A percentile compares a stretch with the other conserved stretches of the same genome.
phyloP scores from a whole-genome alignment of 2,113 vertebrate species.

The Aphyosemion australe region DNA sequence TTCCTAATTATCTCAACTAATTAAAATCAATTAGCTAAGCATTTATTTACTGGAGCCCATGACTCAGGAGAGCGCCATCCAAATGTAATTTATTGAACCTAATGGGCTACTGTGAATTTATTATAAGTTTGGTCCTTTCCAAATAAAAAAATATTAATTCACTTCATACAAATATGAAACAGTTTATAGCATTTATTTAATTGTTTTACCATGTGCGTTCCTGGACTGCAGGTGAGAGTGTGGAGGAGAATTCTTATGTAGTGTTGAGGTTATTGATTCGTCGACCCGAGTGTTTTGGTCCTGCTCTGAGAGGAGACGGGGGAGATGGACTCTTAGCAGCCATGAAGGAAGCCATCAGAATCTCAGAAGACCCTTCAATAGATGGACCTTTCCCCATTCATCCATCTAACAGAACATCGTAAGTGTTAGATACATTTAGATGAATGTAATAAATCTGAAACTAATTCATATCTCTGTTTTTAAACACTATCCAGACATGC shows the following conservation, averaged over 20 bases:
- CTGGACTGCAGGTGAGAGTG: constrained; percentile 87
- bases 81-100: too few relatives aligned
- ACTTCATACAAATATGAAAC: too few relatives aligned
- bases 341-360: constrained; percentile 92
- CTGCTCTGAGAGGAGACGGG: constrained; percentile 89
- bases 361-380: constrained; percentile 87
- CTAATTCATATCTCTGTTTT: not conserved
- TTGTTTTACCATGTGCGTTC: not conserved
- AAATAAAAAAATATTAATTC: too few relatives aligned
- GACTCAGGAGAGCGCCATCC: too few relatives aligned
- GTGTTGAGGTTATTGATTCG: constrained; percentile 92
- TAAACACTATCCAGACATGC: too few relatives aligned
- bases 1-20: too few relatives aligned
- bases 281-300: constrained; percentile 93
- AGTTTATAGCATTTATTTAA: too few relatives aligned
- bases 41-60: too few relatives aligned
- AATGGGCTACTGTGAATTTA: too few relatives aligned
- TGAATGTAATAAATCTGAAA: not conserved
- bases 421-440: constrained; percentile 60
- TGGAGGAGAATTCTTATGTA: constrained; percentile 95
- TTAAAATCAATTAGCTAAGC: too few relatives aligned
- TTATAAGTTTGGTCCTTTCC: too few relatives aligned
- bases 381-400: constrained; percentile 83
- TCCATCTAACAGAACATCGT: constrained; percentile 84
- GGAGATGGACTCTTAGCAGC: constrained; percentile 89